Percentiles rank a stretch among this genome's conserved stretches.
phyloP scores from a whole-genome alignment of 1,140 invertebrate genomes.

The Xylocopa sonorina region DNA sequence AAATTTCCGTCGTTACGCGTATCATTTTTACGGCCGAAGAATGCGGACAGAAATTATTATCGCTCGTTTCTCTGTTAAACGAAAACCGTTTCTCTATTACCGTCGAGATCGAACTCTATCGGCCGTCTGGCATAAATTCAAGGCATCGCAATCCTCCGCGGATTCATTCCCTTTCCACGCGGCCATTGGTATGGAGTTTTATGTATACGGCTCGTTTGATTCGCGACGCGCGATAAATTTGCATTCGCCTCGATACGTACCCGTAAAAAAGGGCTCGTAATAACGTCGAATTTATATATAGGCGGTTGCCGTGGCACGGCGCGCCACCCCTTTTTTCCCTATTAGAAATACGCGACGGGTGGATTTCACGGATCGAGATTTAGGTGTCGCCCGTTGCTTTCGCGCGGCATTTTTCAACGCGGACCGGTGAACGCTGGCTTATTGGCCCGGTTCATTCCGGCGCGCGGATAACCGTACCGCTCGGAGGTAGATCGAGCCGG shows the following conservation, averaged over 20 bases:
- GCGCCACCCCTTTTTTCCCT: background rate
- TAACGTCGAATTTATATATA: constrained; percentile 41
- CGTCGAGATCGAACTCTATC: background rate
- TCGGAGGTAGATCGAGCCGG: background rate
- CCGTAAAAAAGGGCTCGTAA: constrained; percentile 1
- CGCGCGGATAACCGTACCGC: background rate
- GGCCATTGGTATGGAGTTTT: constrained; percentile 4
- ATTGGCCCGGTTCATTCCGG: constrained; percentile 28
- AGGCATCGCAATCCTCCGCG: background rate
- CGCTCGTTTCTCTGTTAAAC: too few relatives aligned
- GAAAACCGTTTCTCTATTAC: background rate
- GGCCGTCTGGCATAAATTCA: background rate
- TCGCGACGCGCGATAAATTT: constrained; percentile 44
- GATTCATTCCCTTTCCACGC: background rate
- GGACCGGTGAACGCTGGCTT: constrained; percentile 11
- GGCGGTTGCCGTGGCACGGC: background rate
- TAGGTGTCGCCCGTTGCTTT: constrained; percentile 1
- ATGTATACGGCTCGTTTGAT: constrained; percentile 28
- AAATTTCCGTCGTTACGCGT: background rate
- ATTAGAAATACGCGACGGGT: constrained; percentile 16
- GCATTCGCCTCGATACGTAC: constrained; percentile 10
- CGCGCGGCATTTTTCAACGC: constrained; percentile 37
- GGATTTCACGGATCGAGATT: constrained; percentile 40
- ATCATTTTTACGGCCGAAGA: background rate
- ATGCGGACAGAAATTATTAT: too few relatives aligned